Base-by-base conservation (phyloP, 1,140 invertebrate species). In the Anastrepha ludens region DNA sequence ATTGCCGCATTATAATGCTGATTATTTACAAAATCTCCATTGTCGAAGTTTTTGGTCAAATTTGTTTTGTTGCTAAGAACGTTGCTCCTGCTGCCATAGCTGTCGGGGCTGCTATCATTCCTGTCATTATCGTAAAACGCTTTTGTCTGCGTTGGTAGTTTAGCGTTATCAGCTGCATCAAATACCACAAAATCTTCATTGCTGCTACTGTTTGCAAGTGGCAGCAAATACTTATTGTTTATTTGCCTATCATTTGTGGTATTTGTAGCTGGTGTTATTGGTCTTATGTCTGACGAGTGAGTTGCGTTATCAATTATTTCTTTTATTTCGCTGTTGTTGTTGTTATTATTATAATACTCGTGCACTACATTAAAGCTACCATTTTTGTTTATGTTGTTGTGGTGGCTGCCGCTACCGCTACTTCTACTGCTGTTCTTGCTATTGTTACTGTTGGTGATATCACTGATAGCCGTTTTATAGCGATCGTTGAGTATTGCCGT, bases 401-500 rank as follows among this genome's bases (percentile, higher is more conserved):
- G 20, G 44, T n/a, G n/a, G 70, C 7, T 47, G 67, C 13, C 44
- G 29, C 11, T 7, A 44, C 4, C 6, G 41, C 67, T 44, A 44
- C 20, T 7, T 13, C 64, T 29, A 2, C 20, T 13, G 17, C 20
- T 78, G 15, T 11, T 47, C 47, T 4, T 55, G 17, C 9, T 20
- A n/a, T 9, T 55, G 20, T 11, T 41, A 9, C 3, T 81, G 47
- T 15, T 55, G 20, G 2, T 41, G 20, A 2, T 81, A 58, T 81
- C 47, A n/a, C 2, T 81, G 74, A 81, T 81, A 81, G 20, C n/a
- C n/a, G 74, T 81, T 81, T 58, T 81, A 81, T 55, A 81, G 20
- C 74, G 74, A 81, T 81, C n/a, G 74, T 29, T 29, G 17, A 55
- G 17, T n/a, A 47, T 50, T 20, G 74, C 47, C 20, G 74, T 17